Evolutionary conservation across 2,797 vertebrate genomes (phyloP).

Genomic region (Netta rufina): DNA sequence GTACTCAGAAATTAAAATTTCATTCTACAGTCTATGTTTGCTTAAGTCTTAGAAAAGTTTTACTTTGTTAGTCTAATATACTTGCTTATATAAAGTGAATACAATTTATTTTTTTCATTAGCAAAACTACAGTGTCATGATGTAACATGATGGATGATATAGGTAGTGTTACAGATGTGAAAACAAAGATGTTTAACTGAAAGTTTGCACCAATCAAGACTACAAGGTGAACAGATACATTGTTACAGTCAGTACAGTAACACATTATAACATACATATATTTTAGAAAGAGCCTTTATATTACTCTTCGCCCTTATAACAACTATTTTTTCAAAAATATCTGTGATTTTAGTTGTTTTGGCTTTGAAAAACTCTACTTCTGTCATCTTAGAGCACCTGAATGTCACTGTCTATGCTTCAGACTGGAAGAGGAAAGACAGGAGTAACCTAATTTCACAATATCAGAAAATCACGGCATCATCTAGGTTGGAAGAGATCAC

Average conservation of each 20-base stretch:
- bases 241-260: background rate
- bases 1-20: constrained; percentile 20
- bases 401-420: background rate
- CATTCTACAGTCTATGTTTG: background rate
- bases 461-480: too few species aligned
- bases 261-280: background rate
- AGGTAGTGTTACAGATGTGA: background rate
- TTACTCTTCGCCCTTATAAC: background rate
- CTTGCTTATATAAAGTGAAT: background rate
- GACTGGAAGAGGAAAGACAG: background rate
- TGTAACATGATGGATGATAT: background rate
- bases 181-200: background rate
- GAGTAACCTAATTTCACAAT: background rate
- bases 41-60: background rate
- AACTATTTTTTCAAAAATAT: background rate
- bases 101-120: background rate
- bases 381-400: background rate
- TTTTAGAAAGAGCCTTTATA: background rate
- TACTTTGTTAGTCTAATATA: background rate
- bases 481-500: too few species aligned
- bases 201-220: background rate
- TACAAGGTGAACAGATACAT: background rate
- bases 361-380: background rate
- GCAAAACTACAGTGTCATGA: background rate
- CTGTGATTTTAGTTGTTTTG: background rate